These are phyloP conservation scores for Lepas anatifera DNA, from an alignment of 2,888 invertebrate genomes.

Conservation along the genomic window DNA sequence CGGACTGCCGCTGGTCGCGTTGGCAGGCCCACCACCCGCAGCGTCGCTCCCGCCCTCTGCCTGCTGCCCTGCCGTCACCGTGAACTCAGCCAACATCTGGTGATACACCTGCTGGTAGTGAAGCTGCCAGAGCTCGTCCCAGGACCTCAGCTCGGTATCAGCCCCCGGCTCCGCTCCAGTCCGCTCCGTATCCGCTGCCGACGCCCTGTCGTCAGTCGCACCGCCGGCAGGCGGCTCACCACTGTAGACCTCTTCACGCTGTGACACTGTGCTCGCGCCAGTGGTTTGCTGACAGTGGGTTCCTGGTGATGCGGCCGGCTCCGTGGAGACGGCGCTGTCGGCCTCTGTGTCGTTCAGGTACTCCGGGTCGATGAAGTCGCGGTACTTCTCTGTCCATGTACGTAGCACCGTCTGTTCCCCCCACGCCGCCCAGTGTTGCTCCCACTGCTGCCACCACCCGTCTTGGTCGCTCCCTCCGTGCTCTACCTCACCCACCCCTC, in stretches of 20 bases:
- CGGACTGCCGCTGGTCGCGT: too few species aligned
- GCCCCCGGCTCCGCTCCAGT: too few species aligned
- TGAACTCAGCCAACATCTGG: background rate
- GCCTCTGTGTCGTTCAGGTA: background rate
- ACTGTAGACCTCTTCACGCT: background rate
- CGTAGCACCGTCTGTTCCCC: background rate
- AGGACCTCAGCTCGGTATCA: background rate
- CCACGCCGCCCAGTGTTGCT: background rate
- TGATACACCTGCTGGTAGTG: background rate
- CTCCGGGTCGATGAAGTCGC: background rate
- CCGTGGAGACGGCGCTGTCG: background rate
- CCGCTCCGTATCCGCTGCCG: too few species aligned
- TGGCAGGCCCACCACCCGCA: background rate
- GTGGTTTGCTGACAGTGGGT: background rate
- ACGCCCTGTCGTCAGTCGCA: too few species aligned
- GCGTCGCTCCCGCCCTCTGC: background rate
- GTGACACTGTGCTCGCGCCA: background rate
- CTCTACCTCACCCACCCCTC: too few species aligned
- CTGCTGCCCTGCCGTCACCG: background rate
- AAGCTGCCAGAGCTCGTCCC: background rate
- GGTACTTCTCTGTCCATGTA: conserved; percentile 1
- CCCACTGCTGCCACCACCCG: background rate
- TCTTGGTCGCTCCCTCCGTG: too few species aligned
- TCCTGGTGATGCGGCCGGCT: background rate
- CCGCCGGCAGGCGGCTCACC: background rate